Percentiles rank a stretch among this genome's conserved stretches.
These are phyloP conservation scores for Eucriotettix oculatus DNA, from an alignment of 2,888 invertebrate species.

Conservation along the genomic window DNA sequence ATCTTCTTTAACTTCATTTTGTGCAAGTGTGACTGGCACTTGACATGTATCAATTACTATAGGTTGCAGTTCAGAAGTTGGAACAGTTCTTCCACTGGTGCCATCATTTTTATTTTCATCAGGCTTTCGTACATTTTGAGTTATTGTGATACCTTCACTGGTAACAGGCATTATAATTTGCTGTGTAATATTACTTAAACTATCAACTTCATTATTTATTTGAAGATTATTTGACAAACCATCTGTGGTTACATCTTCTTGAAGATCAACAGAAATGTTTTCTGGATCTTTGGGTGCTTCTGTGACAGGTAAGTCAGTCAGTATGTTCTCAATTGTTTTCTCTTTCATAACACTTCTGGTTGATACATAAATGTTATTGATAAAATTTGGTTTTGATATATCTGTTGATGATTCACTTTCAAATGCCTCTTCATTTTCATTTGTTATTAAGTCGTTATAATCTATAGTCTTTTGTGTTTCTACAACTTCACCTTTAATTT, in stretches of 20 bases:
- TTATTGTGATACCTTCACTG: constrained; percentile 4
- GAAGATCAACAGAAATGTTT: not conserved
- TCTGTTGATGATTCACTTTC: not conserved
- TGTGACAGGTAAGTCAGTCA: not conserved
- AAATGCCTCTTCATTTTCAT: not conserved
- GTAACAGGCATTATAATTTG: not conserved
- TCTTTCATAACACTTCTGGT: constrained; percentile 6
- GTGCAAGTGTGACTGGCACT: not conserved
- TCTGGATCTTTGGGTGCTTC: not conserved
- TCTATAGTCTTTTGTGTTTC: not conserved
- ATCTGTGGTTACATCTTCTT: not conserved
- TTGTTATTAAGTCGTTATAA: not conserved
- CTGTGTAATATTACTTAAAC: constrained; percentile 19
- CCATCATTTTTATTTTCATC: not conserved
- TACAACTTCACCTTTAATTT: not conserved
- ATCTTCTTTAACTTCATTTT: not conserved
- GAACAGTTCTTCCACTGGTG: not conserved
- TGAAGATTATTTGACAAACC: not conserved
- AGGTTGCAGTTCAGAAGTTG: not conserved
- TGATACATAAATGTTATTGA: constrained; percentile 1
- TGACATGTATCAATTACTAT: not conserved
- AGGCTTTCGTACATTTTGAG: not conserved
- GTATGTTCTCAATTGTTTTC: not conserved
- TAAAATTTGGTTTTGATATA: not conserved
- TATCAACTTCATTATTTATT: constrained; percentile 13